phyloP scores from a whole-genome alignment of 2,113 vertebrate genomes.

The Monarcha castaneiventris region DNA sequence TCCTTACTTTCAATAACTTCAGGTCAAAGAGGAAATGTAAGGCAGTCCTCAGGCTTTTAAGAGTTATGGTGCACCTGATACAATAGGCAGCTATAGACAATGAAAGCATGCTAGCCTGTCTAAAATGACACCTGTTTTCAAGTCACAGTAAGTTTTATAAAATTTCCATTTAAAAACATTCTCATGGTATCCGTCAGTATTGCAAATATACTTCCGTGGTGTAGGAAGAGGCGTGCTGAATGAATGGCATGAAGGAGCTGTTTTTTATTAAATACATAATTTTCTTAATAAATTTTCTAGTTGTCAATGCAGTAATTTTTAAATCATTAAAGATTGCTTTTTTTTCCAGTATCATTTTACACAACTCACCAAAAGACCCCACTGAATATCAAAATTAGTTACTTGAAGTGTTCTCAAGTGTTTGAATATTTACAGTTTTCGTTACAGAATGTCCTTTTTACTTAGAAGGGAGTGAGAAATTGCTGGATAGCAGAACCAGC shows the following conservation, averaged over 20 bases:
- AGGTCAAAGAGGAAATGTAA: not conserved
- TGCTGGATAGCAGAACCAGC: not conserved
- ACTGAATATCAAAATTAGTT: not conserved
- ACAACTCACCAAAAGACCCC: not conserved
- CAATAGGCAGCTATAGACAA: not conserved
- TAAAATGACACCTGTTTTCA: not conserved
- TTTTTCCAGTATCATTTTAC: not conserved
- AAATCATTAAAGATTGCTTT: not conserved
- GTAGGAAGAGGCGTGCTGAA: not conserved
- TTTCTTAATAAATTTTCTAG: not conserved
- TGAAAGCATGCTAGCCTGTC: not conserved
- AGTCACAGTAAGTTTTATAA: not conserved
- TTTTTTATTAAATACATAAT: not conserved
- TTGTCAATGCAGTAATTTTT: not conserved
- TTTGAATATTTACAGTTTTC: not conserved
- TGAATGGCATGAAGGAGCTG: not conserved
- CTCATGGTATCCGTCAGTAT: not conserved
- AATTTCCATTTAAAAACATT: not conserved
- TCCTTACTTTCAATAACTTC: not conserved
- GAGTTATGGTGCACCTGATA: not conserved
- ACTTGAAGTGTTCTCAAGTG: not conserved
- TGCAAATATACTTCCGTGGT: not conserved
- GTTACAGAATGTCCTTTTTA: not conserved
- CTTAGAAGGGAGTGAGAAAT: not conserved
- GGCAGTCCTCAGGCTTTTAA: not conserved